A percentile compares a stretch with the other conserved stretches of the same genome.
Conservation (phyloP, 92 coral and sea anemone species). For the Zoanthus sansibaricus region DNA sequence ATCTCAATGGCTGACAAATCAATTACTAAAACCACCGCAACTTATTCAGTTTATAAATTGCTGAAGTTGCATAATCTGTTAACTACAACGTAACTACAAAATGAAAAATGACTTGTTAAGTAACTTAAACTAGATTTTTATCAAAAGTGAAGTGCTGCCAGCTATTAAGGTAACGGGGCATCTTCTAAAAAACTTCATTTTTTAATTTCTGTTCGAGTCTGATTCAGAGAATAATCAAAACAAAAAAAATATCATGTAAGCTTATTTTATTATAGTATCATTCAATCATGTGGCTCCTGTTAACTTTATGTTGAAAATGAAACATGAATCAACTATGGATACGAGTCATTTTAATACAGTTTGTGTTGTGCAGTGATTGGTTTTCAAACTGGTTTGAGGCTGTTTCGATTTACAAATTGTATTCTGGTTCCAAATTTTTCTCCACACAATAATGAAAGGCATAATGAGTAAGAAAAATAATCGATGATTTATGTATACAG, state of each 20-base stretch:
- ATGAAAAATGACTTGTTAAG: too few relatives aligned
- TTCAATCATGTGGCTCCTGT: slow-evolving; percentile 2
- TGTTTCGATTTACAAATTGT: neutral
- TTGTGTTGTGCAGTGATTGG: slow-evolving; percentile 4
- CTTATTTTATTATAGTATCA: neutral
- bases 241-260: slow-evolving; percentile 4
- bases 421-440: neutral
- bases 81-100: too few relatives aligned
- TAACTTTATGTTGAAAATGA: slow-evolving; percentile 1
- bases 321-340: slow-evolving; percentile 5
- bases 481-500: slow-evolving; percentile 3
- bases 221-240: slow-evolving; percentile 5
- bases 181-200: neutral
- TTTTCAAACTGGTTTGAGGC: neutral
- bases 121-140: too few relatives aligned
- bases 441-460: slow-evolving; percentile 5
- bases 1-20: too few relatives aligned
- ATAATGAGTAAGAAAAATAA: neutral
- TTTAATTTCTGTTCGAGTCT: neutral
- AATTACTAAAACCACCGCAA: too few relatives aligned
- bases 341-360: slow-evolving; percentile 5
- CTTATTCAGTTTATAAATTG: too few relatives aligned
- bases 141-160: neutral
- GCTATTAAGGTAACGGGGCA: neutral
- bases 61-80: too few relatives aligned